Conservation (phyloP, 2,113 vertebrate species). For the Bubo bubo region DNA sequence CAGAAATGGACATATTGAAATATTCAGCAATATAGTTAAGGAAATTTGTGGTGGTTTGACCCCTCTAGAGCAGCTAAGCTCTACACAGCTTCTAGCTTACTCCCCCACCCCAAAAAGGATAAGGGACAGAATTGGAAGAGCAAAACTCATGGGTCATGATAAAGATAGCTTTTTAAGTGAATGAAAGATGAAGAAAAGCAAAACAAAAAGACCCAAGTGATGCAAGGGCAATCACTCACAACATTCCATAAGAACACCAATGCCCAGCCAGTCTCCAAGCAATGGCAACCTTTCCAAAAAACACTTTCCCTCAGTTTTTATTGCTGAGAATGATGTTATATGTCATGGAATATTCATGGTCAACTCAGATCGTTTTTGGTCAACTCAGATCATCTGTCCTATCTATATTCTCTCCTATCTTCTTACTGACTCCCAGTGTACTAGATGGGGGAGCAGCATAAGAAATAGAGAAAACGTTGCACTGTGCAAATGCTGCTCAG, state of each 20-base stretch:
- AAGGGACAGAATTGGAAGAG: background rate
- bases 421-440: background rate
- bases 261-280: background rate
- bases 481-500: background rate
- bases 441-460: rapidly evolving
- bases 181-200: background rate
- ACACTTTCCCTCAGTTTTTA: background rate
- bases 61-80: background rate
- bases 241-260: background rate
- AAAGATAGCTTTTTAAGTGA: background rate
- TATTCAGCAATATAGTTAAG: background rate
- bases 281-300: background rate
- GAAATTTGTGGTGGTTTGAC: background rate
- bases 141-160: background rate
- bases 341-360: background rate
- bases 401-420: background rate
- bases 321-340: background rate
- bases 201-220: background rate
- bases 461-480: background rate
- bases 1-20: background rate
- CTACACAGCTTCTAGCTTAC: background rate
- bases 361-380: background rate
- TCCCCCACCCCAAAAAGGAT: background rate
- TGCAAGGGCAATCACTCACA: background rate
- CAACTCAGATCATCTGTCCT: background rate